Evolutionary conservation across 2,113 vertebrate genomes (phyloP).

Genomic region (Plectropomus leopardus): DNA sequence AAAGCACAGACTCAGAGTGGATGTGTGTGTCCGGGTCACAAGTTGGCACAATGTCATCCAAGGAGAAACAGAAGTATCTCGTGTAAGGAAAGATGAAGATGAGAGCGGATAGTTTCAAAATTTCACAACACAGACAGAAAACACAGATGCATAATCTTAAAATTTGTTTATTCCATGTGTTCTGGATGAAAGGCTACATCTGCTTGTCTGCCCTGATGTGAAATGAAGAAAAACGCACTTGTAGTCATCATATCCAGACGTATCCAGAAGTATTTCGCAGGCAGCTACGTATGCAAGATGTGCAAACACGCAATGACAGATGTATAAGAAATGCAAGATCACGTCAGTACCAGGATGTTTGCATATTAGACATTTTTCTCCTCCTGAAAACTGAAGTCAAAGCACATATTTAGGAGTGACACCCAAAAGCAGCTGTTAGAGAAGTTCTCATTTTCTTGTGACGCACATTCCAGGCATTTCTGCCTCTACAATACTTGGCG

Average conservation of each 20-base stretch:
- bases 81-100: background rate
- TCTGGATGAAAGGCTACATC: conserved; percentile 7
- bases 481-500: too few relatives aligned
- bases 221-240: background rate
- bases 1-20: conserved; percentile 38
- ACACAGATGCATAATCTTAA: background rate
- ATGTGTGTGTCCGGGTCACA: conserved; percentile 10
- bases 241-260: background rate
- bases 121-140: background rate
- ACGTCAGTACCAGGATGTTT: background rate
- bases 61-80: background rate
- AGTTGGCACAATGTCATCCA: conserved; percentile 17
- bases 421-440: background rate
- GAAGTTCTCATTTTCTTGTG: background rate
- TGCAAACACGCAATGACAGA: background rate
- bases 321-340: background rate
- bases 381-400: conserved; percentile 3
- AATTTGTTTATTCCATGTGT: background rate
- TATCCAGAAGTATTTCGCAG: background rate
- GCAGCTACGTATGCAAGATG: background rate
- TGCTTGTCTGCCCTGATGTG: conserved; percentile 3
- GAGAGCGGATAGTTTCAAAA: background rate
- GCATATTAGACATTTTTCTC: conserved; percentile 2
- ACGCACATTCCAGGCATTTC: too few relatives aligned
- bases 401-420: background rate